These are phyloP conservation scores for Drosophila infuscata DNA, from an alignment of 2,888 invertebrate species.

Conservation along the genomic window DNA sequence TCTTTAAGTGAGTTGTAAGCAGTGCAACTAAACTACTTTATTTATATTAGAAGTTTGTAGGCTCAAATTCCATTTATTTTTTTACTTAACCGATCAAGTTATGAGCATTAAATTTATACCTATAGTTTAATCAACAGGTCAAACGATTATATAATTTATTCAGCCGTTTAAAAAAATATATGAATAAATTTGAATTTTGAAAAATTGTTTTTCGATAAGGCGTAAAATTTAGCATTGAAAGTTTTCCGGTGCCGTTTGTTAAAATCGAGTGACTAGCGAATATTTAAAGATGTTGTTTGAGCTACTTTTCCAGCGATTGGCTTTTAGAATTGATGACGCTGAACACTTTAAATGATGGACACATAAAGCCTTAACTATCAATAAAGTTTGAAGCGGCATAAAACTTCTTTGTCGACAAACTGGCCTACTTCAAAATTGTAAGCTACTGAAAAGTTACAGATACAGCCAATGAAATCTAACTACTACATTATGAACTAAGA, in stretches of 20 bases:
- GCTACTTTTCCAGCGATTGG: constrained; percentile 24
- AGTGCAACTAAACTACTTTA: no score
- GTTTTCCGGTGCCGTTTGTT: background rate
- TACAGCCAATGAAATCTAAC: constrained; percentile 46
- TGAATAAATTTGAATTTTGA: background rate
- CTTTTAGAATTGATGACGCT: constrained; percentile 23
- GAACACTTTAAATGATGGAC: constrained; percentile 21
- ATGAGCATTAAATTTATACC: background rate
- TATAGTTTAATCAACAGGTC: background rate
- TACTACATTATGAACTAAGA: constrained; percentile 15
- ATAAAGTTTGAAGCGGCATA: constrained; percentile 50
- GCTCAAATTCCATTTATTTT: no score
- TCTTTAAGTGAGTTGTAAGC: no score
- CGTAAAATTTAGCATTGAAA: background rate
- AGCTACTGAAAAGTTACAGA: constrained; percentile 8
- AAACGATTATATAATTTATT: background rate
- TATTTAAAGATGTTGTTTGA: constrained; percentile 18
- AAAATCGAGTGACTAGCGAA: constrained; percentile 10
- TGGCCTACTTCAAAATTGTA: constrained; percentile 13
- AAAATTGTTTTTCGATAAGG: background rate
- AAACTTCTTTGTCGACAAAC: constrained; percentile 36
- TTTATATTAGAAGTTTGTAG: no score
- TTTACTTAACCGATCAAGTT: no score
- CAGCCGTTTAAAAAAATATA: background rate
- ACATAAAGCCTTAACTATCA: constrained; percentile 27